phyloP scores from a whole-genome alignment of 92 coral and sea anemone species.

The Metridium senile region DNA sequence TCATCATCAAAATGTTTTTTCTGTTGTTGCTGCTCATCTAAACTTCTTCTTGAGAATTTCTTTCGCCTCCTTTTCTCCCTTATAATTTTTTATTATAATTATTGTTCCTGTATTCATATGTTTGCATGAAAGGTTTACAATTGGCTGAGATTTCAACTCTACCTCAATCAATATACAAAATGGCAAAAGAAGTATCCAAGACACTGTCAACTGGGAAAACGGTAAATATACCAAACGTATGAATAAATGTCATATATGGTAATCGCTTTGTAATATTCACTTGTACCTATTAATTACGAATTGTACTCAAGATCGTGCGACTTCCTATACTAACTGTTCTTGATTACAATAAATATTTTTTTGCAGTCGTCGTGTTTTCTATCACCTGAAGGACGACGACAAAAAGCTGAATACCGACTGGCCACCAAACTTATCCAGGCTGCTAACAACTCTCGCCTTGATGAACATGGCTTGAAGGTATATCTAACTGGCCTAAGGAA shows the following conservation, averaged over 20 bases:
- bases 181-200: constrained; percentile 77
- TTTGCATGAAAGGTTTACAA: constrained; percentile 93
- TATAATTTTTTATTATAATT: too few relatives aligned
- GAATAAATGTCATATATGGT: neutral
- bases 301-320: too few relatives aligned
- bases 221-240: constrained; percentile 34
- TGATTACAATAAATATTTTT: too few relatives aligned
- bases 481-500: constrained; percentile 80
- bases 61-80: too few relatives aligned
- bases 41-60: too few relatives aligned
- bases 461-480: constrained; percentile 74
- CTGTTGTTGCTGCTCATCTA: too few relatives aligned
- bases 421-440: constrained; percentile 93
- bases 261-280: neutral
- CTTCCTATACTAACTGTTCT: too few relatives aligned
- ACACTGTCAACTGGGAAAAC: constrained; percentile 31
- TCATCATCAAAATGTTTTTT: too few relatives aligned
- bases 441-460: constrained; percentile 88
- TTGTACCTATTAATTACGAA: too few relatives aligned
- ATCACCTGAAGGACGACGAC: constrained; percentile 71
- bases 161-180: constrained; percentile 70
- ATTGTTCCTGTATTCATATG: too few relatives aligned
- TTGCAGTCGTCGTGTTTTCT: constrained; percentile 59
- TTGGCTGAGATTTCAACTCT: constrained; percentile 93
- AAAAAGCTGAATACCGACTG: constrained; percentile 88